Base-by-base conservation (phyloP, 2,888 invertebrate species). In the Cosmia pyralina region DNA sequence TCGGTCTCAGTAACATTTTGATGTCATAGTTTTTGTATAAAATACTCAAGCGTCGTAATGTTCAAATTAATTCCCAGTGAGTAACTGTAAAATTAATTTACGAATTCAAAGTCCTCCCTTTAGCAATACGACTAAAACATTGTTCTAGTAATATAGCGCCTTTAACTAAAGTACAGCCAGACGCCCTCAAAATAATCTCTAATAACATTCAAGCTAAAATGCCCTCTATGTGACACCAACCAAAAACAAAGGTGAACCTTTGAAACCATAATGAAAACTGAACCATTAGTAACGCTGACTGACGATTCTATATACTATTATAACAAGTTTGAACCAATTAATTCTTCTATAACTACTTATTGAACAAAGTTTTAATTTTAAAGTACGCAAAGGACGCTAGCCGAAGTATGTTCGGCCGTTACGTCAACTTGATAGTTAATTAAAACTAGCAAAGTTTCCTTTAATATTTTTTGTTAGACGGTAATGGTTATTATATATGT, bases 321-420 rank as follows among this genome's bases (percentile, higher is more conserved):
- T 75, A 77, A 81, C 59, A 75, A 82, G 62, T 83, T 78, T 50
- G 67, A 46, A 69, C 75, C 77, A 83, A 85, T 87, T 86, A 83
- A 81, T 83, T 85, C 80, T 85, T 81, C 72, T 60, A 68, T 77
- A 83, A 80, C 81, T 86, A 73, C 74, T 81, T 79, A 82, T 75
- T 66, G 67, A 72, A 60, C 63, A 48, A 83, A 87, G 74, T 85
- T 86, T 87, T 79, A 87, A 87, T 80, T 85, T 80, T 76, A 81
- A 87, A 85, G 72, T 75, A 81, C 68, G 81, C 66, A 70, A 67
- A 82, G 83, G 79, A 81, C 62, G 50, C 41, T 50, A 64, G 69
- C 67, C 75, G 28, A 62, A 71, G 74, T 68, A 60, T 69, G 76
- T 79, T 79, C 65, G 46, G 68, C 38, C 69, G 71, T 77, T 71